Conservation (phyloP, 2,797 vertebrate genomes). For the Mus spretus region DNA sequence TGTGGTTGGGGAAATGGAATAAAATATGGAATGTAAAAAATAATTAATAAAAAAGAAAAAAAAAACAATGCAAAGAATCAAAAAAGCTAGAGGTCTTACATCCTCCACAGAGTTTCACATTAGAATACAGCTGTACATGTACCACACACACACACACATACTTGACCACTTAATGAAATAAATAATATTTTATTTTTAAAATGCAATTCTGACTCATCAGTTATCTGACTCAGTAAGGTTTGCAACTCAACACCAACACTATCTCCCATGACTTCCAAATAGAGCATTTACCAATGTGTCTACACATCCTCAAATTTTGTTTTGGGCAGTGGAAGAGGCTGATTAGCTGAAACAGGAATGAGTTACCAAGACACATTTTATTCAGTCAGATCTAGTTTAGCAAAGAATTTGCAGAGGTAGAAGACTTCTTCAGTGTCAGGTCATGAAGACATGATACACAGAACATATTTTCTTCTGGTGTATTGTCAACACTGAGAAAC, state of each 20-base stretch:
- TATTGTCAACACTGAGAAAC: not conserved
- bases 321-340: not conserved
- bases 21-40: too few relatives aligned
- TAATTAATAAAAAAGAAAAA: too few relatives aligned
- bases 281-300: not conserved
- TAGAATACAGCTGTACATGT: not conserved
- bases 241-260: not conserved
- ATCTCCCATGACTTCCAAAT: not conserved
- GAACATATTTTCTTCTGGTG: not conserved
- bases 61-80: too few relatives aligned
- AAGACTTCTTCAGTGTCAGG: not conserved
- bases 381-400: not conserved
- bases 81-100: not conserved
- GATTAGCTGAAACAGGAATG: not conserved
- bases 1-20: too few relatives aligned
- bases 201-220: not conserved
- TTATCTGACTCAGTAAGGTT: not conserved
- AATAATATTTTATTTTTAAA: not conserved
- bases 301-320: not conserved
- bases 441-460: not conserved
- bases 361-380: not conserved
- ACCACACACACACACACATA: not conserved
- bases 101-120: not conserved
- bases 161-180: not conserved
- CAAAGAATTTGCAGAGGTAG: not conserved